phyloP scores from a whole-genome alignment of 2,797 vertebrate species.

The Neosalanx taihuensis region DNA sequence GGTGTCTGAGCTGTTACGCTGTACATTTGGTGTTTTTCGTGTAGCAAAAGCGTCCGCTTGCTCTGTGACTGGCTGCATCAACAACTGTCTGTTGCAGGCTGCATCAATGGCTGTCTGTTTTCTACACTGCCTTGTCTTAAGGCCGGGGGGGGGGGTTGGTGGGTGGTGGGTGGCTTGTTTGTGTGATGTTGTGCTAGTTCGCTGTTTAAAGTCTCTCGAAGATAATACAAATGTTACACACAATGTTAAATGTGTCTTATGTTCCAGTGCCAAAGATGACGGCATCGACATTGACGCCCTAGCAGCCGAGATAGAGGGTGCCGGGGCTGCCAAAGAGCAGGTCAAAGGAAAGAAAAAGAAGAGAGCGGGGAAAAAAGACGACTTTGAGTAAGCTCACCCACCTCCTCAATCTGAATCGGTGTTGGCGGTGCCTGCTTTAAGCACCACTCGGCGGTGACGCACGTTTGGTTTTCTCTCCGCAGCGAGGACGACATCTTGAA shows the following conservation, averaged over 20 bases:
- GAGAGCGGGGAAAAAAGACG: constrained; percentile 78
- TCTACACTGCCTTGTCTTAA: neutral
- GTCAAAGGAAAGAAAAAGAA: constrained; percentile 80
- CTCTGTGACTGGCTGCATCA: too few species aligned
- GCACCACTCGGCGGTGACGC: neutral
- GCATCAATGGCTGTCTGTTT: neutral
- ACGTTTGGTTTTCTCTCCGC: constrained; percentile 26
- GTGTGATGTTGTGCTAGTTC: neutral
- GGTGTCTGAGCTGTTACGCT: neutral
- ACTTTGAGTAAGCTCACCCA: constrained; percentile 76
- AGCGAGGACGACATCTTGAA: constrained; percentile 97
- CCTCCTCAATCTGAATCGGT: neutral
- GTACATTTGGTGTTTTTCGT: too few species aligned
- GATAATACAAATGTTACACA: neutral
- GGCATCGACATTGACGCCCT: constrained; percentile 82
- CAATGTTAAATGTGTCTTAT: neutral
- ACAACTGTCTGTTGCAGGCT: too few species aligned
- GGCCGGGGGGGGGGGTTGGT: too few species aligned
- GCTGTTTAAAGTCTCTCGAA: neutral
- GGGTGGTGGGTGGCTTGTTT: neutral
- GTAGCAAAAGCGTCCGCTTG: too few species aligned
- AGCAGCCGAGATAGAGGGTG: constrained; percentile 88
- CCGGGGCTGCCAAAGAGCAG: constrained; percentile 84
- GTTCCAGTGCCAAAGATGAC: constrained; percentile 81
- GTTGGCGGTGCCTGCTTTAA: neutral